These are phyloP conservation scores for Philypnodon macrostomus DNA, from an alignment of 2,797 vertebrate genomes.

Conservation along the genomic window DNA sequence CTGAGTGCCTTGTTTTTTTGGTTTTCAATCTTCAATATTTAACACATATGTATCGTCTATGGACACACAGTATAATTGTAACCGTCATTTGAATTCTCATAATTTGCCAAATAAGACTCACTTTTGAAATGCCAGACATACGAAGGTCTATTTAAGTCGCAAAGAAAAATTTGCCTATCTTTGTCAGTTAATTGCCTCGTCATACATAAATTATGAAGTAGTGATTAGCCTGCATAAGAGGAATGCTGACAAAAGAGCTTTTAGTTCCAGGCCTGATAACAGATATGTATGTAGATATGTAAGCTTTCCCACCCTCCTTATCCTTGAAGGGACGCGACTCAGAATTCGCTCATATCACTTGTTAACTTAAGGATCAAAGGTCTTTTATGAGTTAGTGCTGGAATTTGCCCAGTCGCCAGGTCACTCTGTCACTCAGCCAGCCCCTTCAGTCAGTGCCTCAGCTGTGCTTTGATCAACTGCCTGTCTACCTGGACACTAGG, in stretches of 20 bases:
- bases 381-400: constrained; percentile 58
- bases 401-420: constrained; percentile 42
- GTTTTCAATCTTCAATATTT: no score
- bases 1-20: background rate
- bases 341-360: constrained; percentile 24
- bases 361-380: constrained; percentile 70
- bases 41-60: no score
- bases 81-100: no score
- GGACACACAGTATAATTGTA: no score
- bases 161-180: no score
- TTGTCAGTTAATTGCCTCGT: no score
- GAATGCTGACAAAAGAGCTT: background rate
- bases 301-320: background rate
- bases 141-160: no score
- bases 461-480: constrained; percentile 14
- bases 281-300: background rate
- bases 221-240: no score
- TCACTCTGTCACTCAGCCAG: constrained; percentile 31
- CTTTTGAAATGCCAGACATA: no score
- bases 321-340: constrained; percentile 29
- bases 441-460: constrained; percentile 22
- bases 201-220: no score
- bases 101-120: no score
- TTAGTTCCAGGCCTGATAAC: background rate
- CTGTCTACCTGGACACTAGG: background rate